These are phyloP conservation scores for Ambastaia sidthimunki DNA, from an alignment of 2,797 vertebrate genomes.

Conservation along the genomic window DNA sequence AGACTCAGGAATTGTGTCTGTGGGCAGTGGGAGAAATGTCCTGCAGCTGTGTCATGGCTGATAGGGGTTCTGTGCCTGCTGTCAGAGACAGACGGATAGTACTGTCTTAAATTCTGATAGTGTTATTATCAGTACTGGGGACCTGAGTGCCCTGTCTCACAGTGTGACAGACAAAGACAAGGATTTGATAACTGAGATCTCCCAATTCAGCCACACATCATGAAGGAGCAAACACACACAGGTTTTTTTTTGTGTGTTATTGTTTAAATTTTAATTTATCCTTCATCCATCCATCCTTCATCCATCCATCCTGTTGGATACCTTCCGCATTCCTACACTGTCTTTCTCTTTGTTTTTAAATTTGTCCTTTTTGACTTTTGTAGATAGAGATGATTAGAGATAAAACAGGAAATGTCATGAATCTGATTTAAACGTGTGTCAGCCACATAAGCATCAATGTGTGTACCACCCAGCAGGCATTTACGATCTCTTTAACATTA, in stretches of 20 bases:
- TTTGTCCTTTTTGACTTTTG: neutral
- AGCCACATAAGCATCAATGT: neutral
- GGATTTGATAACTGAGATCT: neutral
- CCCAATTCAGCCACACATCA: slow-evolving; percentile 5
- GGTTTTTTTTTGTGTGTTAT: neutral
- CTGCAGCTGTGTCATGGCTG: slow-evolving; percentile 27
- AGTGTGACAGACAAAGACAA: slow-evolving; percentile 30
- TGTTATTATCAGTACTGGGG: slow-evolving; percentile 19
- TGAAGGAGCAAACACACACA: neutral
- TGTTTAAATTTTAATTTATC: slow-evolving; percentile 14
- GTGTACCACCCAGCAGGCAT: neutral
- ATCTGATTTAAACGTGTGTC: neutral
- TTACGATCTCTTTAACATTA: neutral
- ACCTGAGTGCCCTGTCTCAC: slow-evolving; percentile 22
- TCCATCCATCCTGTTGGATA: neutral
- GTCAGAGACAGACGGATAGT: slow-evolving; percentile 43
- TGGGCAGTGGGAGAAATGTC: slow-evolving; percentile 28
- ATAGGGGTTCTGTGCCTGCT: slow-evolving; percentile 29
- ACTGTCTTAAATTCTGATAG: slow-evolving; percentile 34
- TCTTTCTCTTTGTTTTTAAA: slow-evolving; percentile 1
- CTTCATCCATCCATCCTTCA: neutral
- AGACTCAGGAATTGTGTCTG: slow-evolving; percentile 26
- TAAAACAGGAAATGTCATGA: neutral
- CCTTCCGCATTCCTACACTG: slow-evolving; percentile 1
- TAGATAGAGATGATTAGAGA: neutral